Evolutionary conservation across 2,797 vertebrate genomes (phyloP).

Genomic region (Gymnodraco acuticeps): DNA sequence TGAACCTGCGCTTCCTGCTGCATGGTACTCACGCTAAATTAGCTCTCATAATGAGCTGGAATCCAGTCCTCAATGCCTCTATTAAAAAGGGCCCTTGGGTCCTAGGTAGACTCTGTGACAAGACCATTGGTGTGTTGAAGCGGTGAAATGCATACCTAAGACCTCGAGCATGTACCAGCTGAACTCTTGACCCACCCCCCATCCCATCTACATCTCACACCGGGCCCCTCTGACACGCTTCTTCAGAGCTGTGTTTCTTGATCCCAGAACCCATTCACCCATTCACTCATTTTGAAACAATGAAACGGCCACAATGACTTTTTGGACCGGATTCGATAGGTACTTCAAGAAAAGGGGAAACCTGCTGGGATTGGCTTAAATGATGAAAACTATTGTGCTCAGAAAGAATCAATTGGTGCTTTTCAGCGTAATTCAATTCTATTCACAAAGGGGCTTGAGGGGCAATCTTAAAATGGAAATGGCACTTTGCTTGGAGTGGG

Average conservation of each 20-base stretch:
- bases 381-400: conserved; percentile 84
- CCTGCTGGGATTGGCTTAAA: conserved; percentile 81
- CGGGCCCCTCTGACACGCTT: conserved; percentile 43
- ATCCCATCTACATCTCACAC: conserved; percentile 42
- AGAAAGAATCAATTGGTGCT: conserved; percentile 85
- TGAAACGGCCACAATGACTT: conserved; percentile 75
- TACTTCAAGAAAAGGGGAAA: conserved; percentile 69
- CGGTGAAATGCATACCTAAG: conserved; percentile 42
- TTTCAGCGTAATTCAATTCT: conserved; percentile 84
- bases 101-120: conserved; percentile 45
- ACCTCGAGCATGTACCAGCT: conserved; percentile 49
- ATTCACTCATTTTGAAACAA: conserved; percentile 78
- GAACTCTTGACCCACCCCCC: conserved; percentile 70
- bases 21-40: conserved; percentile 64
- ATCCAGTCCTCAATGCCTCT: conserved; percentile 58
- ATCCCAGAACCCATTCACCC: conserved; percentile 69
- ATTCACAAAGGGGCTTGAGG: conserved; percentile 83
- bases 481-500: conserved; percentile 74
- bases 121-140: conserved; percentile 47
- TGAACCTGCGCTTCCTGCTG: conserved; percentile 39
- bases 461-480: conserved; percentile 87
- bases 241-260: conserved; percentile 52
- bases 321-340: conserved; percentile 78
- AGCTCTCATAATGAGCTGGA: conserved; percentile 67
- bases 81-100: conserved; percentile 74